Conservation (phyloP, 2,888 invertebrate species). For the Drosophila melanosoma region DNA sequence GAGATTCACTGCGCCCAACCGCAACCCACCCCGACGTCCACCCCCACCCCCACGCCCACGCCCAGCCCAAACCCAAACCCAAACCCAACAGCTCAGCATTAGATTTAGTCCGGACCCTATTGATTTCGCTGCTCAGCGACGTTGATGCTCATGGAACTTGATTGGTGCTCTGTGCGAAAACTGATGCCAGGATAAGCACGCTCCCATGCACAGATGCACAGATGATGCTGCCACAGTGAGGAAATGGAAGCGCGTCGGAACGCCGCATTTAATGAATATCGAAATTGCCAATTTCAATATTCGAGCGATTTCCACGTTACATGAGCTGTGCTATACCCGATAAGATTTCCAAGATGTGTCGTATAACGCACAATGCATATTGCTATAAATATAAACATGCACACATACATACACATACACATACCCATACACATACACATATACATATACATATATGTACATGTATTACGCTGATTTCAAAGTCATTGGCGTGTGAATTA, state of each 20-base stretch:
- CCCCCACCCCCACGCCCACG: background rate
- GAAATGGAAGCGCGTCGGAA: constrained; percentile 10
- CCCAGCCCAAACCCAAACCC: background rate
- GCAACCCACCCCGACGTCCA: background rate
- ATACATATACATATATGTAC: constrained; percentile 5
- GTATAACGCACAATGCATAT: constrained; percentile 46
- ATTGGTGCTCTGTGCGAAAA: constrained; percentile 58
- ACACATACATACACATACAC: background rate
- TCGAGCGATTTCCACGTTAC: constrained; percentile 74
- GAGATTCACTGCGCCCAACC: constrained; percentile 41
- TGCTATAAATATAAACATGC: constrained; percentile 2
- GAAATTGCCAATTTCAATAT: constrained; percentile 77
- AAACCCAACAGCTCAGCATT: constrained; percentile 8
- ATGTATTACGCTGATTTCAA: constrained; percentile 62
- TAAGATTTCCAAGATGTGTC: constrained; percentile 72
- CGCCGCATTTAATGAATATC: constrained; percentile 75
- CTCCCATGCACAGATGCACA: constrained; percentile 52
- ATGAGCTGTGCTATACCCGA: constrained; percentile 75
- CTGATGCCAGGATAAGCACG: constrained; percentile 74
- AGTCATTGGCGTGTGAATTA: constrained; percentile 77
- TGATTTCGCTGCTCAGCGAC: constrained; percentile 69
- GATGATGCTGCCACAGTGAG: background rate
- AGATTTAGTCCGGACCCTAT: constrained; percentile 45
- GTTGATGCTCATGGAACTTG: constrained; percentile 77
- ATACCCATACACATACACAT: background rate